Conservation (phyloP, 2,797 vertebrate species). For the Xenops minutus region DNA sequence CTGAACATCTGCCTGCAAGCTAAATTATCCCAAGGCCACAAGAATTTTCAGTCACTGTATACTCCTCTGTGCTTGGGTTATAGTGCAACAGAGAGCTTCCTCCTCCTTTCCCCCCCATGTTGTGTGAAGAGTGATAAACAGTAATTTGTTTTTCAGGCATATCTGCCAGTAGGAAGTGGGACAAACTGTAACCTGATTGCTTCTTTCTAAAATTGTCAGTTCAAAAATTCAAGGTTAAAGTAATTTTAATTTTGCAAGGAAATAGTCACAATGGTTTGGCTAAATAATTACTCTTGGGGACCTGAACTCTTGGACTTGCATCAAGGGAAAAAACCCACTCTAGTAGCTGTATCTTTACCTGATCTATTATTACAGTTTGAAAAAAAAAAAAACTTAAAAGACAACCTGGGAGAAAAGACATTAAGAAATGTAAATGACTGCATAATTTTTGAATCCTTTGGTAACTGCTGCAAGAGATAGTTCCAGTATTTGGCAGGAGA, state of each 20-base stretch:
- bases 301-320: conserved; percentile 11
- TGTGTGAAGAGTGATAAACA: conserved; percentile 44
- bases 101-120: not conserved
- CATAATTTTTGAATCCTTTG: not conserved
- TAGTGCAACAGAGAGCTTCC: not conserved
- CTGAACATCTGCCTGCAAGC: conserved; percentile 17
- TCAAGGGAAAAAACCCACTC: not conserved
- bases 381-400: not conserved
- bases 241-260: conserved; percentile 48
- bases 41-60: not conserved
- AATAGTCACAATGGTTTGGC: conserved; percentile 24
- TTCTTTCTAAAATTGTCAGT: not conserved
- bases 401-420: not conserved
- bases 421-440: not conserved
- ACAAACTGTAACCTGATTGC: not conserved
- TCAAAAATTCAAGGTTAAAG: conserved; percentile 63
- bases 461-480: not conserved
- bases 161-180: conserved; percentile 15
- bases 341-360: not conserved
- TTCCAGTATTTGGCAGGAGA: not conserved
- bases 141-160: conserved; percentile 8
- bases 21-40: conserved; percentile 14
- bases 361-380: not conserved
- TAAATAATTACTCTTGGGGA: conserved; percentile 33
- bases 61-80: not conserved